phyloP scores from a whole-genome alignment of 2,797 vertebrate species.

The Galagoides demidoff region DNA sequence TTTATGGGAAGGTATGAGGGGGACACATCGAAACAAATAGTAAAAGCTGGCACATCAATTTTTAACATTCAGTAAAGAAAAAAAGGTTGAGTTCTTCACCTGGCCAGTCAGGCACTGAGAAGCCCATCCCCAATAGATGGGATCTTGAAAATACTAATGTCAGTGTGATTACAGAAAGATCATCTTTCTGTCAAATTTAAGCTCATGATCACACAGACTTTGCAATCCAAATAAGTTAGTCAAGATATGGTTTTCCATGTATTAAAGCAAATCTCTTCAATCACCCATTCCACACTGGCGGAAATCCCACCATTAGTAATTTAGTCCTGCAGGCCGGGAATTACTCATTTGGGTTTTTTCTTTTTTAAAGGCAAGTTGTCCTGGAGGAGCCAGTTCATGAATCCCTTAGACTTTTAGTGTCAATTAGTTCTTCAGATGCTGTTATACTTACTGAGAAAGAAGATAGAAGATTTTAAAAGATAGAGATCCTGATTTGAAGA shows the following conservation, averaged over 20 bases:
- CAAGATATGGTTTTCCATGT: not conserved
- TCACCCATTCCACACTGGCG: not conserved
- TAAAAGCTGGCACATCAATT: not conserved
- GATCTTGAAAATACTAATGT: not conserved
- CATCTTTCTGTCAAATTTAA: not conserved
- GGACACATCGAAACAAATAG: not conserved
- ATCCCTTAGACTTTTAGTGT: not conserved
- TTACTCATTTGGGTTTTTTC: not conserved
- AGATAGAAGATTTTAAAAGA: not conserved
- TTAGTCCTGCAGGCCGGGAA: not conserved
- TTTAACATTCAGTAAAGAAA: not conserved
- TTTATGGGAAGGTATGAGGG: not conserved
- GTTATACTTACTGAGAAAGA: not conserved
- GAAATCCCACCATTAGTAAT: not conserved
- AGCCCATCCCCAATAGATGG: not conserved
- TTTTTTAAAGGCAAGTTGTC: not conserved
- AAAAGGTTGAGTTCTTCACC: not conserved
- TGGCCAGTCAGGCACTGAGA: not conserved
- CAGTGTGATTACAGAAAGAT: not conserved
- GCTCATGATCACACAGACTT: not conserved
- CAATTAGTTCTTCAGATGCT: not conserved
- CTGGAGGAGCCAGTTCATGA: not conserved
- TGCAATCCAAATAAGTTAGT: not conserved
- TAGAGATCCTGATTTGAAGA: not conserved
- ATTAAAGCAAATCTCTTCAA: conserved; percentile 23